Base-by-base conservation (phyloP, 2,113 vertebrate species). In the Heterotis niloticus region DNA sequence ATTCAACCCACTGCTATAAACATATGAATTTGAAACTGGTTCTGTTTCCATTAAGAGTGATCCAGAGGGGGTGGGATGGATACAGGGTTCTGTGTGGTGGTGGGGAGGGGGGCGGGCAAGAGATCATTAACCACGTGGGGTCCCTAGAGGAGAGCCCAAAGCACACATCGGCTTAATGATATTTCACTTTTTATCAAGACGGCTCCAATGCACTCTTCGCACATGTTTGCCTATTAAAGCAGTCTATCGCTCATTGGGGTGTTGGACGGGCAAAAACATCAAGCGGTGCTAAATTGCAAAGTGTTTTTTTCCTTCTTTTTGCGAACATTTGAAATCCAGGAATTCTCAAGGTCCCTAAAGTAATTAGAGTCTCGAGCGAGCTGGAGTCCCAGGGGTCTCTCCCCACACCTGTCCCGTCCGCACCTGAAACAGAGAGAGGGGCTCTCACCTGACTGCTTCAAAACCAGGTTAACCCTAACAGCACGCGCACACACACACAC, bases 341-440 rank as follows among this genome's bases (percentile, higher is more conserved):
- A 91, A 93, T 91, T 92, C 92, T 93, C 91, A 87, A 89, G 88
- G 90, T 92, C 91, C 92, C 92, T 84, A 87, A 93, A 89, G 91
- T 93, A 92, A 93, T 93, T 92, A 92, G 90, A 90, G 89, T 90
- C 89, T 90, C 87, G 84, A 78, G 88, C 83, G 89, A 89, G 85
- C 26, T 82, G 86, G 89, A 44, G 88, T 86, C 86, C 88, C 88
- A 84, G 54, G 82, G 87, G 84, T 86, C 84, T 82, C 73, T 84
- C 85, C 79, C 86, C 85, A 7, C 65, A 66, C 76, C 64, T 68
- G 65, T 78, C 52, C 52, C 52, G 26, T 51, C 52, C 23, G 83
- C 83, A 86, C 67, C 83, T 86, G 88, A 89, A 89, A 90, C 87
- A 86, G 86, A 88, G 87, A 88, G 34, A 44, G 83, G 89, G 88